Evolutionary conservation across 92 coral and sea anemone genomes (phyloP), one percentile per base, ranked within the genome.

Genomic region (Micromussa lordhowensis): DNA sequence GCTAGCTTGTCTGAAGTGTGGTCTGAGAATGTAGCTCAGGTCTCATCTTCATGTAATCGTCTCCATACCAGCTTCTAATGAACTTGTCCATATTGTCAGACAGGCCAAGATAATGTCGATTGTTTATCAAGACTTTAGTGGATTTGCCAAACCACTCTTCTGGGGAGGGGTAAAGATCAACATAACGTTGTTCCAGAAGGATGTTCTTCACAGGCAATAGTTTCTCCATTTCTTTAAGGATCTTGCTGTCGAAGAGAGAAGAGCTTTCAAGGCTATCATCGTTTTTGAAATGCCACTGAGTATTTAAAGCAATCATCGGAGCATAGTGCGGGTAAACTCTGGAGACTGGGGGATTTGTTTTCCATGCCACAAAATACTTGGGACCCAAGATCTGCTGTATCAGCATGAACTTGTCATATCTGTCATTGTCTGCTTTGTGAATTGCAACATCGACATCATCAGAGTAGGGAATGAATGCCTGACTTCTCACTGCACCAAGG

Each of bases 401-500:
- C 7, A 48, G 57, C 63, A 16, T 14, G 76, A 82, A 82, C 22
- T 32, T 64, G 55, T 13, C 61, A 24, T 64, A 64, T 8, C 40
- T 38, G 75, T 82, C 85, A 30, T 82, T 82, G 61, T 82, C 85
- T 3, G 74, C 61, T 35, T 82, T 82, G 76, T 36, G 76, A 40
- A 82, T 49, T 64, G 85, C 91, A 24, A 87, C 72, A 53, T 91
- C 93, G 1, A 87, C 80, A 29, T 87, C 93, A 26, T 75, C 88
- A 6, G 93, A 86, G 79, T 88, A 91, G 6, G 93, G 93, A 30
- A 91, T 87, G 48, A 91, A 72, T 1, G 91, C 75, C 40, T 77
- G 87, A n/a, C 91, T 87, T 75, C 93, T 81, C 81, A 91, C 93
- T 22, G 89, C 93, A 34, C 93, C 93, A 14, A 91, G 88, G 59